Percentiles rank a stretch among this genome's conserved stretches.
Conservation (phyloP, 2,113 vertebrate genomes). For the Nycticryphes semicollaris region DNA sequence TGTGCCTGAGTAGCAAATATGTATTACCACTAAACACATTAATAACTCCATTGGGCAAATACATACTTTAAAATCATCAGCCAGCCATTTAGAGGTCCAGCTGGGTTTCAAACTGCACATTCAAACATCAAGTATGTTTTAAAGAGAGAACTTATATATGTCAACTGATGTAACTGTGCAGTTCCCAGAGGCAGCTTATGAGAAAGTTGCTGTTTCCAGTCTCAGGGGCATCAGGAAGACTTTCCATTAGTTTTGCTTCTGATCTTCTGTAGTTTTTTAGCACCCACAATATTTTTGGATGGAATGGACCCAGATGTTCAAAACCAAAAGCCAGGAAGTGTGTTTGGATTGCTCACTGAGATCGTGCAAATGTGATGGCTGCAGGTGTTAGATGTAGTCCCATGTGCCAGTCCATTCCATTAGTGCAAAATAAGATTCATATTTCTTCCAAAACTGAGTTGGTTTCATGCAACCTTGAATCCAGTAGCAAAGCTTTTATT, state of each 20-base stretch:
- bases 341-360: neutral
- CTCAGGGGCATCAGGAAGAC: neutral
- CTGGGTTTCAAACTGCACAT: neutral
- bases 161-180: neutral
- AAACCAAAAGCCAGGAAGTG: neutral
- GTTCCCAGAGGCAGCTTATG: neutral
- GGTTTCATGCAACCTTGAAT: neutral
- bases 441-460: neutral
- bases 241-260: neutral
- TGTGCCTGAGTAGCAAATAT: neutral
- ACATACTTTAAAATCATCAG: neutral
- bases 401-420: neutral
- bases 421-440: neutral
- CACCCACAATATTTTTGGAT: neutral
- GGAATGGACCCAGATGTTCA: neutral
- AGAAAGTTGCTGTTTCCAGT: neutral
- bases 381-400: neutral
- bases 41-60: neutral
- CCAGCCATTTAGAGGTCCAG: neutral
- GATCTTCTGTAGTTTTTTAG: neutral
- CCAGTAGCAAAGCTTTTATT: neutral
- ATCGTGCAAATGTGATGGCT: neutral
- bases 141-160: neutral
- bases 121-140: neutral
- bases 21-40: neutral